A percentile compares a stretch with the other conserved stretches of the same genome.
These are phyloP conservation scores for Eulithis testata DNA, from an alignment of 2,888 invertebrate genomes.

Conservation along the genomic window DNA sequence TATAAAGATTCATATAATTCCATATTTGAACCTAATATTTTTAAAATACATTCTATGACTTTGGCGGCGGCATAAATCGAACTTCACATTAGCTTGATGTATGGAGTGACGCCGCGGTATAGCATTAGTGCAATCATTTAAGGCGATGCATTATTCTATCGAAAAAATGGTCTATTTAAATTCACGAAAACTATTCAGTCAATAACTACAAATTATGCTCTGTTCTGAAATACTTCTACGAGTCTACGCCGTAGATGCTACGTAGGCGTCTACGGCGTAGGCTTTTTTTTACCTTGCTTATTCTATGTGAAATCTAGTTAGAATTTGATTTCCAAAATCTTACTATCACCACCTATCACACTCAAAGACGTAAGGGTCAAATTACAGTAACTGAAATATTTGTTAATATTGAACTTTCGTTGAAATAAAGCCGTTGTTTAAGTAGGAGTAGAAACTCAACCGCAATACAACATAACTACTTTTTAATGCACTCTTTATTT, in stretches of 20 bases:
- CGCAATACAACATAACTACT: too few species aligned
- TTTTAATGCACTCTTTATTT: too few species aligned
- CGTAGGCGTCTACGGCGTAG: background rate
- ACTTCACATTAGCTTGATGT: conserved; percentile 74
- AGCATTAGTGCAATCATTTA: conserved; percentile 57
- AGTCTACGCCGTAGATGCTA: background rate
- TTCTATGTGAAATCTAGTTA: too few species aligned
- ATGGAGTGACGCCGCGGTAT: conserved; percentile 63
- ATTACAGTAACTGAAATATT: too few species aligned
- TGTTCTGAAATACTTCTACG: background rate
- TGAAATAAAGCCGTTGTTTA: too few species aligned
- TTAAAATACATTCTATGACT: conserved; percentile 43
- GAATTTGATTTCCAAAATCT: too few species aligned
- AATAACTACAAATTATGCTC: too few species aligned
- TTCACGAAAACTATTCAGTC: too few species aligned
- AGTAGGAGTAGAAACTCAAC: too few species aligned
- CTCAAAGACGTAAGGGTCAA: too few species aligned
- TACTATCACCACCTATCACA: too few species aligned
- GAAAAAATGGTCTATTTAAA: background rate
- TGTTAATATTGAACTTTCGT: too few species aligned
- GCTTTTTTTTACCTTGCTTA: background rate
- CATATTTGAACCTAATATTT: conserved; percentile 6
- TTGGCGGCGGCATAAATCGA: conserved; percentile 69
- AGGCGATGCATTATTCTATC: conserved; percentile 43
- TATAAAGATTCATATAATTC: background rate